Evolutionary conservation across 2,888 invertebrate genomes (phyloP).

Genomic region (Zaprionus obscuricornis): DNA sequence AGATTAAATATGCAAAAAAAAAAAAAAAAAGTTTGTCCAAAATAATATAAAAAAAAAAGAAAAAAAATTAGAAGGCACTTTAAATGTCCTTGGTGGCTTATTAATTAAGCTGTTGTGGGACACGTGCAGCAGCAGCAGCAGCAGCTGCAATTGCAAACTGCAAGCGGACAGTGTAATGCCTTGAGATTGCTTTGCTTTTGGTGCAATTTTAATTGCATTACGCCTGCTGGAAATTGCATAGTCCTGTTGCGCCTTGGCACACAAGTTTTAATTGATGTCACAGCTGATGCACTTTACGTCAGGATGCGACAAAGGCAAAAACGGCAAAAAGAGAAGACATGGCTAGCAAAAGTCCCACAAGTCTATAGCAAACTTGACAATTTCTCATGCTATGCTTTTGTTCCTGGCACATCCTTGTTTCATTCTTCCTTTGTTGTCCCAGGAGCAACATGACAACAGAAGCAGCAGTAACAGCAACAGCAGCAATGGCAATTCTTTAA

Average conservation of each 20-base stretch:
- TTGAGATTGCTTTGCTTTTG: constrained; percentile 43
- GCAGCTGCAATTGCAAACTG: neutral
- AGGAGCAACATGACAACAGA: constrained; percentile 24
- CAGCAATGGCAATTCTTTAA: constrained; percentile 23
- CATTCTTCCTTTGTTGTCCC: no score
- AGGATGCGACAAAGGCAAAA: constrained; percentile 13
- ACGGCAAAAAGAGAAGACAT: neutral
- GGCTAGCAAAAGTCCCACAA: constrained; percentile 5
- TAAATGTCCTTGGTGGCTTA: neutral
- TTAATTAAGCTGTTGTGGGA: constrained; percentile 21
- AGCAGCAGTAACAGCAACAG: constrained; percentile 4
- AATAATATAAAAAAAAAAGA: constrained; percentile 9
- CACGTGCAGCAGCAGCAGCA: constrained; percentile 18
- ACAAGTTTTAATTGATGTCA: constrained; percentile 69
- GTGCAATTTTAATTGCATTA: constrained; percentile 70
- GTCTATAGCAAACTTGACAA: constrained; percentile 30
- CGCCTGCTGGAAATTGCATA: constrained; percentile 54
- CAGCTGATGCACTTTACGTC: constrained; percentile 61
- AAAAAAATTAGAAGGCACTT: no score
- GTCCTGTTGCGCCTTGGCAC: constrained; percentile 23
- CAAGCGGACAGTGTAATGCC: constrained; percentile 23
- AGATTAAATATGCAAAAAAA: constrained; percentile 51
- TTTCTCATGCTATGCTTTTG: constrained; percentile 28
- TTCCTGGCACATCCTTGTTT: constrained; percentile 14
- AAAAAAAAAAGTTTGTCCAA: constrained; percentile 28